phyloP scores from a whole-genome alignment of 92 coral and sea anemone genomes.

The Epizoanthus fatuus region DNA sequence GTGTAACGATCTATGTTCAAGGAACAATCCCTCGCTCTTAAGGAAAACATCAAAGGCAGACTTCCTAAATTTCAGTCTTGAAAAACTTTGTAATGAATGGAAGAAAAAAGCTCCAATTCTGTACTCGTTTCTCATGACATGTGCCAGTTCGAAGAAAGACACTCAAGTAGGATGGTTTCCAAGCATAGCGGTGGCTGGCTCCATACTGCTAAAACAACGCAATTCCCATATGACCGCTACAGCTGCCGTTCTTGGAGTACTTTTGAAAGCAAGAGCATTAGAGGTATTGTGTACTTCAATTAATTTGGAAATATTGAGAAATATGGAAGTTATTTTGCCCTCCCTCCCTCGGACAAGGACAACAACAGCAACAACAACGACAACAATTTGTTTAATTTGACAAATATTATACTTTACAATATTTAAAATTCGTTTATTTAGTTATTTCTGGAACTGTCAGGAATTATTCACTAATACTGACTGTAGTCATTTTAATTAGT shows the following conservation, averaged over 20 bases:
- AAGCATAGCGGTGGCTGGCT: conserved; percentile 61
- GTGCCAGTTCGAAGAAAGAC: neutral
- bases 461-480: no score
- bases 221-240: conserved; percentile 67
- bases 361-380: no score
- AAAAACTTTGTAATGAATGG: conserved; percentile 43
- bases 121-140: conserved; percentile 5
- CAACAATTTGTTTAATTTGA: no score
- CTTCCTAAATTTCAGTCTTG: conserved; percentile 10
- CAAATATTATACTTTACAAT: neutral
- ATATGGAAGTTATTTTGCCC: no score
- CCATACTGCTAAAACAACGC: conserved; percentile 56
- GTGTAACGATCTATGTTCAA: conserved; percentile 37
- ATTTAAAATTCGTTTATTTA: neutral
- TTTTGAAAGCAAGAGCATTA: conserved; percentile 61
- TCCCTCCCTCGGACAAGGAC: no score
- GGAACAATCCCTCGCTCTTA: conserved; percentile 46
- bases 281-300: conserved; percentile 45
- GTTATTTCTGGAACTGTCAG: no score
- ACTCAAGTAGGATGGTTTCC: conserved; percentile 5
- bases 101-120: conserved; percentile 42
- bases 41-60: conserved; percentile 19
- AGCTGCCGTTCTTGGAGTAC: conserved; percentile 58
- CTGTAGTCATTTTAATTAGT: no score
- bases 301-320: neutral